phyloP scores from a whole-genome alignment of 2,888 invertebrate genomes.

The Flexamia atlantica region DNA sequence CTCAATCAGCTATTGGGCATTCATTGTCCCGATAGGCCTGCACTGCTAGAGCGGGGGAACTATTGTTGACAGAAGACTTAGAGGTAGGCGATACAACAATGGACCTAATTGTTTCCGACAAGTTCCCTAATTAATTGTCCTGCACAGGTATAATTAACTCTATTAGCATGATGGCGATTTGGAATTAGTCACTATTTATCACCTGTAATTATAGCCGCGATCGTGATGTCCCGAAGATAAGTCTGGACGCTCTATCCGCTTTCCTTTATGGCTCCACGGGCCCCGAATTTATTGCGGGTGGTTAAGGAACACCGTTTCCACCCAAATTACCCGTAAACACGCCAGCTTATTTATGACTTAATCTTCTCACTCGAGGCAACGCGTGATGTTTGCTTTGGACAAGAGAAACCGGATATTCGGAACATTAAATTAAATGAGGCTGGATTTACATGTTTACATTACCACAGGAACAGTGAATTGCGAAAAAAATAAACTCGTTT shows the following conservation, averaged over 20 bases:
- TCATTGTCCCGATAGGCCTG: neutral
- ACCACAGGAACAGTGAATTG: no score
- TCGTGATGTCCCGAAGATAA: constrained; percentile 53
- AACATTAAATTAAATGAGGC: no score
- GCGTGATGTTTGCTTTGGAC: constrained; percentile 38
- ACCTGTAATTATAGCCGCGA: constrained; percentile 52
- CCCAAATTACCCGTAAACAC: constrained; percentile 58
- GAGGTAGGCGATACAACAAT: constrained; percentile 49
- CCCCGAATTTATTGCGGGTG: constrained; percentile 55
- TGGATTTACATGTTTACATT: no score
- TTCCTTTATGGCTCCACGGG: constrained; percentile 57
- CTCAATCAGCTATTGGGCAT: constrained; percentile 1
- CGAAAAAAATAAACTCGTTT: no score
- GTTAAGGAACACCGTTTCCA: constrained; percentile 55
- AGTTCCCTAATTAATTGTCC: constrained; percentile 60
- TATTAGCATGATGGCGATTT: constrained; percentile 57
- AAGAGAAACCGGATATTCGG: neutral
- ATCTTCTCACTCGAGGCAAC: constrained; percentile 53
- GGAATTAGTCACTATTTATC: constrained; percentile 58
- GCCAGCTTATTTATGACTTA: constrained; percentile 57
- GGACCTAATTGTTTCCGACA: constrained; percentile 59
- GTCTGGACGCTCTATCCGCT: constrained; percentile 36
- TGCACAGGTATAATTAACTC: constrained; percentile 50
- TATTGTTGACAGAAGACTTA: constrained; percentile 46
- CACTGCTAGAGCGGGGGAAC: constrained; percentile 10